These are phyloP conservation scores for Copsychus sechellarum DNA, from an alignment of 2,113 vertebrate species.

Conservation along the genomic window DNA sequence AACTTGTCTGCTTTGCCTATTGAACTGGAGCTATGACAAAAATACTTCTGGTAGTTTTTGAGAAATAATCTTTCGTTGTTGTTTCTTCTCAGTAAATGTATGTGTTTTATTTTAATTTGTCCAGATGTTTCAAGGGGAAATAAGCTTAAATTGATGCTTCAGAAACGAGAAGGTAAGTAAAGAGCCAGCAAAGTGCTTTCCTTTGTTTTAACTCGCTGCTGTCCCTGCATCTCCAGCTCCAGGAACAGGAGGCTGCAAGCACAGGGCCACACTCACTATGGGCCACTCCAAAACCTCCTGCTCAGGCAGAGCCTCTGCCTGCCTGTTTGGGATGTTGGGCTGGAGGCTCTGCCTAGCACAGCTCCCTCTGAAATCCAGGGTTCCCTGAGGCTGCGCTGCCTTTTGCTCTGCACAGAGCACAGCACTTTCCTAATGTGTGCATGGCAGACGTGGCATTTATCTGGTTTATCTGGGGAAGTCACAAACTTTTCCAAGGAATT, in stretches of 20 bases:
- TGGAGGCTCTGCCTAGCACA: not conserved
- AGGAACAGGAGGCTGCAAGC: not conserved
- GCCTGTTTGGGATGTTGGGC: rapidly evolving
- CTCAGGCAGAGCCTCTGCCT: not conserved
- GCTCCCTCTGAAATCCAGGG: rapidly evolving
- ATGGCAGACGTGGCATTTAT: not conserved
- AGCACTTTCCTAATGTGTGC: rapidly evolving
- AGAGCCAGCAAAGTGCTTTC: not conserved
- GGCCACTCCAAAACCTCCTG: not conserved
- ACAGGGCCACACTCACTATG: rapidly evolving
- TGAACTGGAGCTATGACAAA: not conserved
- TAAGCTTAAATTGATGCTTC: constrained; percentile 82
- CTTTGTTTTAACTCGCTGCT: not conserved
- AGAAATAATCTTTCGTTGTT: not conserved
- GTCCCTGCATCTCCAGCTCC: not conserved
- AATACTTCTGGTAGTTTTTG: not conserved
- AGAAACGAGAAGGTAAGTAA: constrained; percentile 79
- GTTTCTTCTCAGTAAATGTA: not conserved
- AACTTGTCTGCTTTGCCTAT: not conserved
- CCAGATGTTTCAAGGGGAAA: constrained; percentile 80
- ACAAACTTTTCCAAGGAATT: not conserved
- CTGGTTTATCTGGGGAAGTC: not conserved
- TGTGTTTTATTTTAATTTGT: constrained; percentile 4
- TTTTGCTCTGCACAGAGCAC: not conserved
- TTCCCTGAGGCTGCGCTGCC: rapidly evolving